Conservation (phyloP, 2,113 vertebrate species). For the Anser brachyrhynchus region DNA sequence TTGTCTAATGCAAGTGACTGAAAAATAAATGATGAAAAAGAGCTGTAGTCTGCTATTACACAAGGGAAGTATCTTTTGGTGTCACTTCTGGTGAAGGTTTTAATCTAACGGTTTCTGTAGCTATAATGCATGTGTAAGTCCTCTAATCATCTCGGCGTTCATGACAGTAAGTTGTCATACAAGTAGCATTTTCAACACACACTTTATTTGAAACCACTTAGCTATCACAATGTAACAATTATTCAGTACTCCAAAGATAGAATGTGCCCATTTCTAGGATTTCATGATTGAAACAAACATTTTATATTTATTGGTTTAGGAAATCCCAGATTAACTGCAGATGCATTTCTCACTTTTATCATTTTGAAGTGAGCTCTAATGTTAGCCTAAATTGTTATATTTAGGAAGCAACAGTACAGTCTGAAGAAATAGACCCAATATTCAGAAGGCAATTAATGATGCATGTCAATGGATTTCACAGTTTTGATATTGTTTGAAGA, state of each 20-base stretch:
- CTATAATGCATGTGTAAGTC: background rate
- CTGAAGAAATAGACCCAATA: background rate
- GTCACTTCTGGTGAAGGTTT: background rate
- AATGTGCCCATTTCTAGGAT: background rate
- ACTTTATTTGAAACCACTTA: background rate
- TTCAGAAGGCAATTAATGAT: background rate
- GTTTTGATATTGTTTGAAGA: background rate
- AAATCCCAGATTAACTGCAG: background rate
- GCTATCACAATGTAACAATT: background rate
- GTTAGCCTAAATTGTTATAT: background rate
- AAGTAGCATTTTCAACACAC: background rate
- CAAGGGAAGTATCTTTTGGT: background rate
- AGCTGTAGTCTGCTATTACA: background rate
- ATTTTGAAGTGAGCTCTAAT: background rate
- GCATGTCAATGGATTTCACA: background rate
- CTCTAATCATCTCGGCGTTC: background rate
- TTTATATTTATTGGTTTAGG: background rate
- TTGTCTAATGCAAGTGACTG: fast-evolving
- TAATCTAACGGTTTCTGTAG: background rate
- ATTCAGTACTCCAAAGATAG: background rate
- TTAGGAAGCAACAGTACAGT: background rate
- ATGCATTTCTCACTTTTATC: background rate
- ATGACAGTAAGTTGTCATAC: background rate
- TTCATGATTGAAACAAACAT: background rate
- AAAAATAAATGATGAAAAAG: background rate